Conservation (phyloP, 1,140 invertebrate species). For the Drosophila lacteicornis region DNA sequence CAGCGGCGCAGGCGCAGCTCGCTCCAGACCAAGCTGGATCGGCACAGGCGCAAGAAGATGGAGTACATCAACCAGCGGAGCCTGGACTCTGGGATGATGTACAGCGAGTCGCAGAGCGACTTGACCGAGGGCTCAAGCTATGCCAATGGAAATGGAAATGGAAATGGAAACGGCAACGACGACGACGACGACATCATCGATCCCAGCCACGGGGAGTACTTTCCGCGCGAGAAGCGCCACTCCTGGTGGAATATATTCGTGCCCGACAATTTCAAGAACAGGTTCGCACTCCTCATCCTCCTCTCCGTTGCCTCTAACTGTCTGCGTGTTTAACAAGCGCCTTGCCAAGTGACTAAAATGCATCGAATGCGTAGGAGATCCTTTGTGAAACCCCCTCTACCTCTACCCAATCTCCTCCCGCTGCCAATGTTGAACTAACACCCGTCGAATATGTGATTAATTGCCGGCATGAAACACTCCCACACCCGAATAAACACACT, state of each 20-base stretch:
- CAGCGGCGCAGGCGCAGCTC: conserved; percentile 88
- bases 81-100: conserved; percentile 59
- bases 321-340: conserved; percentile 73
- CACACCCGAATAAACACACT: conserved; percentile 16
- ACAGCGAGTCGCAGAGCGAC: conserved; percentile 73
- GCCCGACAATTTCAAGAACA: conserved; percentile 89
- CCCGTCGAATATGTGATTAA: conserved; percentile 49
- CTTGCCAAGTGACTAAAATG: conserved; percentile 66
- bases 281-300: conserved; percentile 83
- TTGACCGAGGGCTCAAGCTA: conserved; percentile 68
- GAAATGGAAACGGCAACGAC: conserved; percentile 25
- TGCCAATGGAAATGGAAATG: conserved; percentile 43
- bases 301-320: conserved; percentile 50
- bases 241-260: conserved; percentile 95
- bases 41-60: conserved; percentile 88
- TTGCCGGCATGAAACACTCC: conserved; percentile 47
- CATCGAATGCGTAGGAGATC: conserved; percentile 36
- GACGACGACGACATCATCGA: conserved; percentile 67
- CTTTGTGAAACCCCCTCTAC: conserved; percentile 13
- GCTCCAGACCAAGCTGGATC: conserved; percentile 90
- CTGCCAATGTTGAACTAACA: conserved; percentile 52
- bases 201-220: conserved; percentile 77
- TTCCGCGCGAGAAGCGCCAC: conserved; percentile 89
- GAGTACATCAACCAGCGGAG: conserved; percentile 85
- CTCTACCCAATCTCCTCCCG: conserved; percentile 6